Evolutionary conservation across 2,888 invertebrate genomes (phyloP).

Genomic region (Blastobasis adustella): DNA sequence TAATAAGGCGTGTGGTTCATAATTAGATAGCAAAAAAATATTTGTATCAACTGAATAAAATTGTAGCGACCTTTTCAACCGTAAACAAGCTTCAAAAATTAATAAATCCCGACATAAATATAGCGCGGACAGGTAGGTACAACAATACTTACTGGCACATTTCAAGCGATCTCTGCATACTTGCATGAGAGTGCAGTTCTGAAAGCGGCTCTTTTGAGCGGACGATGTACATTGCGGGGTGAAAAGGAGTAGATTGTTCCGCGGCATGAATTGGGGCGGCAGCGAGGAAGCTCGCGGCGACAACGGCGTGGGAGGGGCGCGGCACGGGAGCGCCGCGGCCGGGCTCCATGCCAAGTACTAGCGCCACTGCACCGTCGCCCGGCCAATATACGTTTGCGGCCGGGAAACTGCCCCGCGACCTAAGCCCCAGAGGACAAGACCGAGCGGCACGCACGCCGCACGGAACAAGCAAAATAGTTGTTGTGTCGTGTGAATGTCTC

Average conservation of each 20-base stretch:
- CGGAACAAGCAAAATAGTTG: conserved; percentile 24
- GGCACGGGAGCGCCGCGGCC: conserved; percentile 43
- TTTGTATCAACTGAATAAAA: too few species aligned
- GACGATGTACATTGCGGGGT: conserved; percentile 42
- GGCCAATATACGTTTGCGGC: conserved; percentile 28
- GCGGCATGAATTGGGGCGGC: conserved; percentile 46
- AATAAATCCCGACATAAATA: conserved; percentile 16
- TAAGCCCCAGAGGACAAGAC: conserved; percentile 28
- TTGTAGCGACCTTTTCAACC: too few species aligned
- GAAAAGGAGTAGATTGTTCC: conserved; percentile 40
- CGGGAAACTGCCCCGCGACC: conserved; percentile 11
- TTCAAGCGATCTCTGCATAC: conserved; percentile 24
- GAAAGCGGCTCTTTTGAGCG: conserved; percentile 20
- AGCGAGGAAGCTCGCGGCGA: conserved; percentile 43
- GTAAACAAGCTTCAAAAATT: neutral
- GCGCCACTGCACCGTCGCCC: conserved; percentile 62
- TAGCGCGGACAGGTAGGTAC: conserved; percentile 17
- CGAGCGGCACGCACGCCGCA: conserved; percentile 5
- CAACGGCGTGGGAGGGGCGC: conserved; percentile 39
- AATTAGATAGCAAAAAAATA: too few species aligned
- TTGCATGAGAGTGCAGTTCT: conserved; percentile 23
- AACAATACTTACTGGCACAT: conserved; percentile 22
- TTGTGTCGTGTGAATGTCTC: conserved; percentile 52
- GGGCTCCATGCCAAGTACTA: conserved; percentile 64
- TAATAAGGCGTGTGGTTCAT: too few species aligned